Base-by-base conservation (phyloP, 1,140 invertebrate genomes). In the Aleiodes sp. region DNA sequence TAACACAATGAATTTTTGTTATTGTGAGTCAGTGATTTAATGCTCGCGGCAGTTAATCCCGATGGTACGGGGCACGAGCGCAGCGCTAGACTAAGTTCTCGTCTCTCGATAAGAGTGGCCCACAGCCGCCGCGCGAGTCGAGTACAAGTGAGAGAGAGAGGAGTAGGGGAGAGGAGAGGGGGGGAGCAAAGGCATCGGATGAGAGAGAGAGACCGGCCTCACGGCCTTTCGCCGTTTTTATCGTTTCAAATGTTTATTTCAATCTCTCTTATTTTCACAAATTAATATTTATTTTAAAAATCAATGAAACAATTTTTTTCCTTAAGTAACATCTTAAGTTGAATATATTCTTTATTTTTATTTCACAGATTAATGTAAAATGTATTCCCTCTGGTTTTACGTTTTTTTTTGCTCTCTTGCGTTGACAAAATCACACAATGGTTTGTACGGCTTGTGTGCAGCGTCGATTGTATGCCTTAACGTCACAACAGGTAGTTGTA, bases 401-500 rank as follows among this genome's bases (percentile, higher is more conserved):
- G 16, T 16, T 21, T 52, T 16, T 24, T 52, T 52, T 52, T 9
- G 16, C 16, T 4, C 4, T 4, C 4, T 10, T 6, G 4, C 31
- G 31, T 10, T 4, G 4, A 60, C 57, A 29, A 10, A 16, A 33
- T 33, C 10, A 26, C 12, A 59, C 3, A 12, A 24, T 59, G 16
- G 10, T 26, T 19, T 59, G 12, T 24, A 46, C 46, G 28, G 29
- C n/a, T n/a, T 56, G 26, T 19, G 28, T 33, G 19, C 10, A 65
- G 28, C 29, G 43, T 21, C 19, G 26, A 21, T 7, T 65, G 29
- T 63, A 31, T 26, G 46, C 65, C n/a, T 39, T 57, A 41, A 71
- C 61, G 70, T 70, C 70, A 74, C 78, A 80, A 80, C 78, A 80
- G 78, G 78, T 80, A 80, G 78, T 80, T 80, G 78, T 73, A 74